These are phyloP conservation scores for Tragelaphus buxtoni DNA, from an alignment of 2,113 vertebrate genomes.

Conservation along the genomic window DNA sequence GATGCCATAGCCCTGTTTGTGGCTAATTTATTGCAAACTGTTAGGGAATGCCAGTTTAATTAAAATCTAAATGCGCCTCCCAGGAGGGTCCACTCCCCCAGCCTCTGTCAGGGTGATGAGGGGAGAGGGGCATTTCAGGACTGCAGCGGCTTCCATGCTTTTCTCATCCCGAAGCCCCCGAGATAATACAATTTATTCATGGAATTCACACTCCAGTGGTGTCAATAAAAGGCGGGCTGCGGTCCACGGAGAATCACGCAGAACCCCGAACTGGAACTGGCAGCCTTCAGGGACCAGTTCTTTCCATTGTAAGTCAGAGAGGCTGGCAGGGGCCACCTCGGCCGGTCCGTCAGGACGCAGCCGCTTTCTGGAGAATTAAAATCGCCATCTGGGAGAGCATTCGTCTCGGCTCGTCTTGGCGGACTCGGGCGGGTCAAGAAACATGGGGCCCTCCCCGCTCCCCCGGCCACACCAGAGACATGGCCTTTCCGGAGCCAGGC, in stretches of 20 bases:
- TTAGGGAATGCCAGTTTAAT: conserved; percentile 46
- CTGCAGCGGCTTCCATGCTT: fast-evolving
- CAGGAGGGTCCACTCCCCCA: not conserved
- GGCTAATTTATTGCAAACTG: conserved; percentile 20
- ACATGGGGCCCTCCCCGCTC: fast-evolving
- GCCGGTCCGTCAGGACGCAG: fast-evolving
- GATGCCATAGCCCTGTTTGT: not conserved
- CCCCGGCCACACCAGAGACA: fast-evolving
- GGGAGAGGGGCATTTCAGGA: conserved; percentile 21
- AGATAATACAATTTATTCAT: conserved; percentile 72
- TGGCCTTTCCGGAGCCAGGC: fast-evolving
- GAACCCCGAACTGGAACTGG: not conserved
- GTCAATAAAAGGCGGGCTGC: conserved; percentile 55
- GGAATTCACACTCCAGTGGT: conserved; percentile 74
- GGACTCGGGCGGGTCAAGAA: fast-evolving
- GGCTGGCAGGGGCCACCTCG: no score
- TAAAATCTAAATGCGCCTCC: conserved; percentile 30
- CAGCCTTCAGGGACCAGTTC: not conserved
- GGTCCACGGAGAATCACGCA: not conserved
- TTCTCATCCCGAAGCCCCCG: conserved; percentile 30
- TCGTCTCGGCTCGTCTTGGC: fast-evolving
- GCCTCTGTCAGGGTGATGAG: not conserved
- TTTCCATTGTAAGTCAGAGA: not conserved
- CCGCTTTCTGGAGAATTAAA: not conserved
- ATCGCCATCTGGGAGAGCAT: fast-evolving